Conservation (phyloP, 2,797 vertebrate species). For the Vultur gryphus region DNA sequence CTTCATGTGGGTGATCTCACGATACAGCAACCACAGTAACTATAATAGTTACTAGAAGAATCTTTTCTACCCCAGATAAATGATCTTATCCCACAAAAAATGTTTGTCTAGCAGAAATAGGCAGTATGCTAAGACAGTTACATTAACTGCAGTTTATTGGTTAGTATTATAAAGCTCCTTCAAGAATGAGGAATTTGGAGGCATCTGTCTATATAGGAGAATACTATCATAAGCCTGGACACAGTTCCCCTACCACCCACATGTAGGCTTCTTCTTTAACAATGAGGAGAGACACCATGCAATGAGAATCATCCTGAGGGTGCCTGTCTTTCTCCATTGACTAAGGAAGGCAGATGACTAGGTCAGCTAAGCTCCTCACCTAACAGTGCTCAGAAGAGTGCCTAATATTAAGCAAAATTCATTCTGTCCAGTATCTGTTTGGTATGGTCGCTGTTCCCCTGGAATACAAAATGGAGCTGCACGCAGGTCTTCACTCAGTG, state of each 20-base stretch:
- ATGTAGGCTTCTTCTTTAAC: not conserved
- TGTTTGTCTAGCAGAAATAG: slow-evolving; percentile 1
- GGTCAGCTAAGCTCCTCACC: not conserved
- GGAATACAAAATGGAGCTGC: not conserved
- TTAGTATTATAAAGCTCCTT: not conserved
- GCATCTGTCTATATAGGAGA: not conserved
- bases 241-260: not conserved
- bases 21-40: slow-evolving; percentile 30
- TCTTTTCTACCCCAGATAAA: slow-evolving; percentile 1
- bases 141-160: not conserved
- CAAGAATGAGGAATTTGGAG: not conserved
- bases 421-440: not conserved
- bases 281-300: not conserved
- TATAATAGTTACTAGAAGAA: not conserved
- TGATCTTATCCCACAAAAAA: slow-evolving; percentile 6
- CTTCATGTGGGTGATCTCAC: slow-evolving; percentile 53
- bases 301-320: not conserved
- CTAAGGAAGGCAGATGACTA: not conserved
- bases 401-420: not conserved
- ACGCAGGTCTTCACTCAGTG: not conserved
- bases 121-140: not conserved
- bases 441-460: not conserved
- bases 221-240: not conserved
- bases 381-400: not conserved
- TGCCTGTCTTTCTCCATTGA: not conserved